phyloP scores from a whole-genome alignment of 2,113 vertebrate genomes.

The Myrmecophaga tridactyla region DNA sequence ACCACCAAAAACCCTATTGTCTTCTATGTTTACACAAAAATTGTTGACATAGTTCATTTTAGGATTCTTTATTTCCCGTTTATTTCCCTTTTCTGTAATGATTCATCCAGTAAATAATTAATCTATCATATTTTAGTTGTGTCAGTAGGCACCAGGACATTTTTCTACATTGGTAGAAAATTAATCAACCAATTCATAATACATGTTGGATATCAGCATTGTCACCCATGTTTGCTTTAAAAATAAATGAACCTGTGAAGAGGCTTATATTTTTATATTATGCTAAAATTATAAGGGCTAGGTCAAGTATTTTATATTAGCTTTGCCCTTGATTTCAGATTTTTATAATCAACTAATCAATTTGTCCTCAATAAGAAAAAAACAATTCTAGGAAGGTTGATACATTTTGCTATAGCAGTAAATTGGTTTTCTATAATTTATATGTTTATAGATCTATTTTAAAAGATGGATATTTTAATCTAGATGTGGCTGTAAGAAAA shows the following conservation, averaged over 20 bases:
- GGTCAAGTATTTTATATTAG: slow-evolving; percentile 35
- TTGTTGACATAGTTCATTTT: slow-evolving; percentile 21
- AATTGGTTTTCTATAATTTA: slow-evolving; percentile 22
- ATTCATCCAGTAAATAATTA: slow-evolving; percentile 10
- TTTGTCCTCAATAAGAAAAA: slow-evolving; percentile 26
- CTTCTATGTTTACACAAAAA: neutral
- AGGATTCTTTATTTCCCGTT: neutral
- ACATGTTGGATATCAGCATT: neutral
- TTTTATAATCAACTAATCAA: neutral
- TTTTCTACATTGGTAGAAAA: slow-evolving; percentile 39
- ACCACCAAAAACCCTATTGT: neutral
- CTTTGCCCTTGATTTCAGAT: neutral
- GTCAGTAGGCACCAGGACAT: neutral
- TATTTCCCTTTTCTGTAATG: slow-evolving; percentile 29
- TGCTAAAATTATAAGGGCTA: neutral
- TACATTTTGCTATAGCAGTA: neutral
- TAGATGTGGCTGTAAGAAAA: slow-evolving; percentile 2
- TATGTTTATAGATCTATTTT: slow-evolving; percentile 13
- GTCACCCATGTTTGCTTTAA: neutral
- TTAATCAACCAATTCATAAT: neutral
- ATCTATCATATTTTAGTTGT: slow-evolving; percentile 5
- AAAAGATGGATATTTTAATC: slow-evolving; percentile 33
- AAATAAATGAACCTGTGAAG: slow-evolving; percentile 30
- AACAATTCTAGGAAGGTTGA: neutral
- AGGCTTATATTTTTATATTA: neutral